phyloP scores from a whole-genome alignment of 2,113 vertebrate genomes.

The human region DNA sequence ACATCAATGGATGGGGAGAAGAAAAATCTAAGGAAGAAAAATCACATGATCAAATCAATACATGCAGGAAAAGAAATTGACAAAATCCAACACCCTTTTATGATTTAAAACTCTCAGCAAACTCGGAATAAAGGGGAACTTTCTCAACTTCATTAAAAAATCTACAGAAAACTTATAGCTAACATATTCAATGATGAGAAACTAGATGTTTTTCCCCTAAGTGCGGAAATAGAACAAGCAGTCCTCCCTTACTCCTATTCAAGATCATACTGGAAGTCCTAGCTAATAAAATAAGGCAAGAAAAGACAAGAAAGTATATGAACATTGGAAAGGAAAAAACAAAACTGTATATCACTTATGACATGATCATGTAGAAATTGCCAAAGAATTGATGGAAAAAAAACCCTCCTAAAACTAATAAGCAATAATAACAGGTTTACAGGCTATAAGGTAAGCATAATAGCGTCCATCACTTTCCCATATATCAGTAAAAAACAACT shows the following conservation, averaged over 20 bases:
- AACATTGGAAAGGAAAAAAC: not conserved
- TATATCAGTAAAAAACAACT: not conserved
- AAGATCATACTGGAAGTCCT: not conserved
- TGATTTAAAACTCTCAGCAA: not conserved
- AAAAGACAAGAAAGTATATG: not conserved
- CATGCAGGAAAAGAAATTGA: not conserved
- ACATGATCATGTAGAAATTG: not conserved
- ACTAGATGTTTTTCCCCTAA: not conserved
- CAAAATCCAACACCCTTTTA: not conserved
- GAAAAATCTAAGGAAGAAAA: not conserved
- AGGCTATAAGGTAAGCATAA: not conserved
- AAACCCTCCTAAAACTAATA: too few relatives aligned
- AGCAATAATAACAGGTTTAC: not conserved
- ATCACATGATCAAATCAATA: not conserved
- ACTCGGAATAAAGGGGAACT: not conserved
- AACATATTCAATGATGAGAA: not conserved
- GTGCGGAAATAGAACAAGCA: not conserved
- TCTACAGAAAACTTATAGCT: not conserved
- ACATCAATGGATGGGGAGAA: not conserved
- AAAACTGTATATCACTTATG: not conserved
- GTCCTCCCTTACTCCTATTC: not conserved
- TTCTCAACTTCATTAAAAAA: not conserved
- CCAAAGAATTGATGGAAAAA: not conserved
- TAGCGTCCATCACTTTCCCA: not conserved
- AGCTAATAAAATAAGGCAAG: not conserved